These are phyloP conservation scores for Acipenser transmontanus DNA, from an alignment of 2,797 vertebrate species.

Conservation along the genomic window DNA sequence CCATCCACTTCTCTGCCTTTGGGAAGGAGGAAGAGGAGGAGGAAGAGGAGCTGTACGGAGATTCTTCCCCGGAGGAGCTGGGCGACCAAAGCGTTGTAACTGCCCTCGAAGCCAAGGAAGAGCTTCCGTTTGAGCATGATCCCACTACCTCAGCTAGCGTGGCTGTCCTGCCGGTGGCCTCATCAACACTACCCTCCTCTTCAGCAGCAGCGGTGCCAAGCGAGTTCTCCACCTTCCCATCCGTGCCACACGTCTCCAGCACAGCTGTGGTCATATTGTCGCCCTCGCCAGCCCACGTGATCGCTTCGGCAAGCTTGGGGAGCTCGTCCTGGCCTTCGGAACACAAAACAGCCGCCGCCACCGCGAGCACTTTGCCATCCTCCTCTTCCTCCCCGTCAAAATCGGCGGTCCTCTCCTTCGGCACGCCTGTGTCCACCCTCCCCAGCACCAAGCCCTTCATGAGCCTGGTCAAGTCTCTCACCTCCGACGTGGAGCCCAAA, in stretches of 20 bases:
- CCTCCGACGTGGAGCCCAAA: conserved; percentile 78
- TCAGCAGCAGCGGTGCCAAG: too few relatives aligned
- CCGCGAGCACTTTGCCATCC: conserved; percentile 19
- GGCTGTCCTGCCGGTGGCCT: conserved; percentile 37
- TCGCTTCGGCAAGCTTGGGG: conserved; percentile 47
- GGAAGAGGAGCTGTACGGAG: conserved; percentile 63
- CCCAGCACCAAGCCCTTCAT: conserved; percentile 72
- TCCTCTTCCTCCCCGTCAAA: conserved; percentile 70
- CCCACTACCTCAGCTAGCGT: conserved; percentile 41
- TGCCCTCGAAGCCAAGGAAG: conserved; percentile 84
- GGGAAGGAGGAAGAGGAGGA: conserved; percentile 91
- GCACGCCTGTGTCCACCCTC: conserved; percentile 16
- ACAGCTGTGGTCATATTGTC: conserved; percentile 51
- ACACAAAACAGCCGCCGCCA: conserved; percentile 44
- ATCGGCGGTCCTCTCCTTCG: conserved; percentile 64
- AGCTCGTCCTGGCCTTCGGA: conserved; percentile 73
- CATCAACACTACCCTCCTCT: too few relatives aligned
- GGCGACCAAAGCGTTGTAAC: conserved; percentile 76
- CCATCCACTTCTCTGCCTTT: conserved; percentile 90
- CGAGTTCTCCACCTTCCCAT: conserved; percentile 23
- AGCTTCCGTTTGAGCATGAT: conserved; percentile 71
- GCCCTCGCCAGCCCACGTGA: conserved; percentile 36
- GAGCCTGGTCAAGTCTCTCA: conserved; percentile 79
- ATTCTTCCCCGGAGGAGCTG: conserved; percentile 48
- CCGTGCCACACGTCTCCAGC: conserved; percentile 36